Evolutionary conservation across 1,140 invertebrate genomes (phyloP).

Genomic region (Bombus haemorrhoidalis): DNA sequence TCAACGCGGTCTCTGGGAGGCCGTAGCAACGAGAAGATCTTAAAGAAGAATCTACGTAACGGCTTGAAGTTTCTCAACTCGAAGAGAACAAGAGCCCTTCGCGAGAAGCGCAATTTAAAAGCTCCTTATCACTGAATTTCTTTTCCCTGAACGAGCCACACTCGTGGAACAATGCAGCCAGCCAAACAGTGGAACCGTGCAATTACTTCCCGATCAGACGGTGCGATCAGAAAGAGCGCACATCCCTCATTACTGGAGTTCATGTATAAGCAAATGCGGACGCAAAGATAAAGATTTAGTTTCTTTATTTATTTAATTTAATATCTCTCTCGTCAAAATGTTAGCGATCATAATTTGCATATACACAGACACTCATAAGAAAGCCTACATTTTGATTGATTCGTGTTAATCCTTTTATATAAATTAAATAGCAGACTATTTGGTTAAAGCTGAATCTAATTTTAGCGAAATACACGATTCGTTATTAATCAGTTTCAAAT

Average conservation of each 20-base stretch:
- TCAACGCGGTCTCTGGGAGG: constrained; percentile 28
- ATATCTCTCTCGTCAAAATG: too few relatives aligned
- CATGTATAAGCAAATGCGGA: too few relatives aligned
- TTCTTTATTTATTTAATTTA: too few relatives aligned
- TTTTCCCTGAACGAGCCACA: constrained; percentile 6
- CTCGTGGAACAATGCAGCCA: constrained; percentile 15
- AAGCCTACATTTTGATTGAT: too few relatives aligned
- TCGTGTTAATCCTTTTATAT: too few relatives aligned
- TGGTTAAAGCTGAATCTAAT: too few relatives aligned
- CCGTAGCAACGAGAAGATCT: constrained; percentile 17
- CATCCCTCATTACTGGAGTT: neutral
- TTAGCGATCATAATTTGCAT: too few relatives aligned
- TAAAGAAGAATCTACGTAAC: constrained; percentile 29
- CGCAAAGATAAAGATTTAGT: neutral
- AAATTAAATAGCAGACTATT: too few relatives aligned
- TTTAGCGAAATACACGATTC: too few relatives aligned
- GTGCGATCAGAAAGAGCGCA: constrained; percentile 28
- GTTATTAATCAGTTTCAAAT: too few relatives aligned
- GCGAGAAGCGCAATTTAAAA: constrained; percentile 26
- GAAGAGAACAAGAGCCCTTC: neutral
- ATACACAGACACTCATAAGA: too few relatives aligned
- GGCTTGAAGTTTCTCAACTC: constrained; percentile 26
- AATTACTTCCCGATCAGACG: constrained; percentile 29
- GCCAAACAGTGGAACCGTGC: constrained; percentile 30
- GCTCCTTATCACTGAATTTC: constrained; percentile 28